Conservation (phyloP, 37 sponge, comb jelly and placozoan genomes). For the Chondrilla cf. caribensis region DNA sequence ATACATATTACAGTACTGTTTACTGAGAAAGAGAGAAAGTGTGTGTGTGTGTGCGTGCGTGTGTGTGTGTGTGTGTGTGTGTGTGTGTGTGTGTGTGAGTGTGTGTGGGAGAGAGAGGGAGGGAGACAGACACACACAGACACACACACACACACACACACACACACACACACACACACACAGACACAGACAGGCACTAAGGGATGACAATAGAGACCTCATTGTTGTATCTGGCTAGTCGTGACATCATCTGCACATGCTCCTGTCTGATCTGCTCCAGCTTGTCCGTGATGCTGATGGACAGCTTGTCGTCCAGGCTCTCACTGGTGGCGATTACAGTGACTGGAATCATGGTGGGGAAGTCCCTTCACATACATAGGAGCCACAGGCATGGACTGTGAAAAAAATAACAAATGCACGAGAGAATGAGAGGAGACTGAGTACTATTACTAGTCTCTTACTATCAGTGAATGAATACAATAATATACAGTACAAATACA, state of each 20-base stretch:
- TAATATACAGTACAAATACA: too few species aligned
- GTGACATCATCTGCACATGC: conserved; percentile 73
- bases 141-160: too few species aligned
- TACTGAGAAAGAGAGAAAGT: too few species aligned
- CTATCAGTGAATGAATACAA: neutral
- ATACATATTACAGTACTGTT: neutral
- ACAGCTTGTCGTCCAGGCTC: conserved; percentile 80
- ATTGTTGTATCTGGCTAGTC: conserved; percentile 88
- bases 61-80: neutral
- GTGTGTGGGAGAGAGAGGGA: too few species aligned
- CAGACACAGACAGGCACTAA: too few species aligned
- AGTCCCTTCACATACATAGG: conserved; percentile 83
- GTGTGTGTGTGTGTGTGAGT: conserved; percentile 1
- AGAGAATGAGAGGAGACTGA: neutral
- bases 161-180: too few species aligned
- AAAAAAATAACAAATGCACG: too few species aligned
- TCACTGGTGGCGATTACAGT: conserved; percentile 94
- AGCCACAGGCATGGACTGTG: conserved; percentile 84
- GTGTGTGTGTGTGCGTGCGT: neutral
- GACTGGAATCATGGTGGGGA: conserved; percentile 81
- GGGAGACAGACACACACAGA: too few species aligned
- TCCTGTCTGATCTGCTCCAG: conserved; percentile 81
- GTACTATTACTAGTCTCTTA: neutral
- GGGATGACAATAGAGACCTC: too few species aligned
- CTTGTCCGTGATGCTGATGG: conserved; percentile 57